Conservation (phyloP, 1,140 invertebrate species). For the Asbolus verrucosus region DNA sequence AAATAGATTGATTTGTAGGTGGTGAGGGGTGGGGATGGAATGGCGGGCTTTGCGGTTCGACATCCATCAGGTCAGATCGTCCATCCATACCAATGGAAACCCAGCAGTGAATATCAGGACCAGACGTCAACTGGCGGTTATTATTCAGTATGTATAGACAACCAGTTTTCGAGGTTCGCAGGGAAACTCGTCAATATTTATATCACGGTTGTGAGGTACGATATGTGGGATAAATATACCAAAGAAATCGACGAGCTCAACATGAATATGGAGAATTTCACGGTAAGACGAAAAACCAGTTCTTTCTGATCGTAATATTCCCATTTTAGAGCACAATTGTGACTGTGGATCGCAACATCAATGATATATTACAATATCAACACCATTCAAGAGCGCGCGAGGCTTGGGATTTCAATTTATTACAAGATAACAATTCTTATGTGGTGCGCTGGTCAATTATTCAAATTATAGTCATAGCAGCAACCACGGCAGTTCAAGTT, state of each 20-base stretch:
- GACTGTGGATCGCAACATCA: slow-evolving; percentile 85
- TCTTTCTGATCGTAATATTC: not conserved
- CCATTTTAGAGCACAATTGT: slow-evolving; percentile 75
- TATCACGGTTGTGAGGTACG: slow-evolving; percentile 92
- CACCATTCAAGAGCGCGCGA: slow-evolving; percentile 82
- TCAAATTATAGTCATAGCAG: slow-evolving; percentile 85
- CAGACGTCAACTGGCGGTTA: slow-evolving; percentile 82
- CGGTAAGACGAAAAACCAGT: too few species aligned
- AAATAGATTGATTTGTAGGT: too few species aligned
- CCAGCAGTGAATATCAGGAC: slow-evolving; percentile 89
- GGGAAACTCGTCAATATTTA: slow-evolving; percentile 94
- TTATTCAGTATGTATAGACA: slow-evolving; percentile 95
- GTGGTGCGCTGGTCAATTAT: slow-evolving; percentile 88
- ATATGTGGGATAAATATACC: slow-evolving; percentile 93
- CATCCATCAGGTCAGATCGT: slow-evolving; percentile 87
- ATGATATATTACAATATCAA: slow-evolving; percentile 86
- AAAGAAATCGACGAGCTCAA: slow-evolving; percentile 90
- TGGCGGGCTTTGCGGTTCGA: slow-evolving; percentile 91
- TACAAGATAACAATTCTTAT: slow-evolving; percentile 87
- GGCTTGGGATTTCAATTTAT: slow-evolving; percentile 83
- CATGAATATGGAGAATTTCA: slow-evolving; percentile 91
- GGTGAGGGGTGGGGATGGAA: slow-evolving; percentile 90
- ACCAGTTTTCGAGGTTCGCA: slow-evolving; percentile 93
- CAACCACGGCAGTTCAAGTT: slow-evolving; percentile 83
- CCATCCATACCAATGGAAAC: slow-evolving; percentile 90